Base-by-base conservation (phyloP, 2,113 vertebrate genomes). In the Mustelus asterias region DNA sequence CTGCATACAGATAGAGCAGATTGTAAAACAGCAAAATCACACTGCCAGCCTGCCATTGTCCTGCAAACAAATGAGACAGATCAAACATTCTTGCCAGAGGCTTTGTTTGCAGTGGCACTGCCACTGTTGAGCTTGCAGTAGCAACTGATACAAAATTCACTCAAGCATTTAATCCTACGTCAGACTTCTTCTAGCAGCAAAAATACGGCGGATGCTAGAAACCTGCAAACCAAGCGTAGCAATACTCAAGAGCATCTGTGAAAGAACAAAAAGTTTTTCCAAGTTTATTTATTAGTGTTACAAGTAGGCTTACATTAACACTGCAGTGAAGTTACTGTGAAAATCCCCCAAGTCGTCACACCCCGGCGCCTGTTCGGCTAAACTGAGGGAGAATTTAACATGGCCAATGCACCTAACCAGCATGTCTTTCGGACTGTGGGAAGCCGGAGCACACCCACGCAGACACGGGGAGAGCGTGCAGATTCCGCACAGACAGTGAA, bases 21-120 rank as follows among this genome's bases (percentile, higher is more conserved):
- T 54, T 29, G 41, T 3, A 72, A 70, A 70, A 95, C 94, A 37
- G 60, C 7, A 76, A 72, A 24, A 33, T 54, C 67, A 58, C 48
- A 69, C 37, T 72, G 67, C 93, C 93, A 95, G 22, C 93, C 67
- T 72, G n/a, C 14, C 13, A 72, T 41, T 95, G 69, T 29, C 93
- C 67, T 54, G 41, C 48, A 48, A 41, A 33, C 86, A 89, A 54
- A 89, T 89, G 86, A 41, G 67, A 95, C 94, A 95, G 94, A 89
- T 89, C 86, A 89, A 89, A 54, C 41, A 48, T 58, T 54, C 26
- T 58, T 89, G 48, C 86, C 24, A 89, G 9, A 54, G 26, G 48
- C 48, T 54, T 89, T 89, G 22, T 58, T 58, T 89, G 5, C 80
- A 83, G 37, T 44, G 18, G 80, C 37, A 83, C 14, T 44, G 86